Percentiles rank a stretch among this genome's conserved stretches.
Evolutionary conservation across 1,140 invertebrate genomes (phyloP).

Genomic region (Gyrodactylus bullatarudis): DNA sequence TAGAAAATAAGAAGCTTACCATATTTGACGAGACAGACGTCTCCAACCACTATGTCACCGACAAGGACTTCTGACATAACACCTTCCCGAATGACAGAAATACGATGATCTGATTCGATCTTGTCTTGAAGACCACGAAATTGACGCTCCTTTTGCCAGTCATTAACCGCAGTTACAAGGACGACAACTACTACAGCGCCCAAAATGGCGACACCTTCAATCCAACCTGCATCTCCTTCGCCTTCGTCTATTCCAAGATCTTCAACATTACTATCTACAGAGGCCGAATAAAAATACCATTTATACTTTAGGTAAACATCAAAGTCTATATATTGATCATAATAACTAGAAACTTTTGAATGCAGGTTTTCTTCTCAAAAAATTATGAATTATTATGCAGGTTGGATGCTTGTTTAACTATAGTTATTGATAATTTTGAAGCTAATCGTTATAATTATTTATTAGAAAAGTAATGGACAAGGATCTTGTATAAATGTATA

Average conservation of each 20-base stretch:
- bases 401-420: too few species aligned
- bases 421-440: too few species aligned
- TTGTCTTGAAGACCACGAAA: slow-evolving; percentile 76
- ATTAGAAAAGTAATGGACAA: too few species aligned
- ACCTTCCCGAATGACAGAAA: slow-evolving; percentile 60
- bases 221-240: slow-evolving; percentile 30
- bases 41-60: slow-evolving; percentile 81
- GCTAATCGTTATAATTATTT: too few species aligned
- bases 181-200: slow-evolving; percentile 89
- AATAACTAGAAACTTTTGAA: too few species aligned
- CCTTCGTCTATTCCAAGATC: not conserved
- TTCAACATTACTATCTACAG: too few species aligned
- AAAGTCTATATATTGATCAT: too few species aligned
- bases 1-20: not conserved
- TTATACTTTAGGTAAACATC: too few species aligned
- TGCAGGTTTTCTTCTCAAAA: too few species aligned
- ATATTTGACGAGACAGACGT: slow-evolving; percentile 52
- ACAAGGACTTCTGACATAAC: slow-evolving; percentile 74
- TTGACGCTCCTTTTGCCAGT: slow-evolving; percentile 91
- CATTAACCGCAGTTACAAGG: slow-evolving; percentile 88
- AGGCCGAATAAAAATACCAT: too few species aligned
- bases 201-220: slow-evolving; percentile 82
- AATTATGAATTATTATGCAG: too few species aligned
- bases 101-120: slow-evolving; percentile 94
- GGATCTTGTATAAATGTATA: too few species aligned